These are phyloP conservation scores for Falcunculus frontatus DNA, from an alignment of 2,113 vertebrate species.

Conservation along the genomic window DNA sequence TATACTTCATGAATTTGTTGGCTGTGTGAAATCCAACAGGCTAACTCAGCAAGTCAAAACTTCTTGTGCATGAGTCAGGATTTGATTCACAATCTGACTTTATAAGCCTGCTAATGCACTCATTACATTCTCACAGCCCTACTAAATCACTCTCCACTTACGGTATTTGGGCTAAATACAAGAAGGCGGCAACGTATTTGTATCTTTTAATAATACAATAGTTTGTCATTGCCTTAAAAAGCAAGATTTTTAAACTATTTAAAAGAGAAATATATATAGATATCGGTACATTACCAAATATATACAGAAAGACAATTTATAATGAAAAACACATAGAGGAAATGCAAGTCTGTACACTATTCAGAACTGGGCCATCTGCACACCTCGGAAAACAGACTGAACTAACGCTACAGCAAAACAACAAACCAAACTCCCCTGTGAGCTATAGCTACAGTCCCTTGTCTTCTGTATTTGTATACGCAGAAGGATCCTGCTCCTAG, in stretches of 20 bases:
- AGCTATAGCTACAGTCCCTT: background rate
- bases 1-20: background rate
- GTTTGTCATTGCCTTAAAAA: background rate
- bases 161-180: background rate
- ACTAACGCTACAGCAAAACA: background rate
- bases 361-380: background rate
- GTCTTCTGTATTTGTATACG: background rate
- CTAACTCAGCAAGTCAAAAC: slow-evolving; percentile 18
- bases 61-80: background rate
- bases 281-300: background rate
- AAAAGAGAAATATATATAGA: background rate
- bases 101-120: background rate
- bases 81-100: slow-evolving; percentile 11
- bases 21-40: background rate
- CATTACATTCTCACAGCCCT: background rate
- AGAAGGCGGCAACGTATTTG: background rate
- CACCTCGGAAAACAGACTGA: background rate
- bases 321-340: background rate
- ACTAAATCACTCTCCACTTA: background rate
- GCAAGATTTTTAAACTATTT: background rate
- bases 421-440: background rate
- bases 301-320: background rate
- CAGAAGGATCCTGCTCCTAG: background rate
- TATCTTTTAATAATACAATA: background rate
- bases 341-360: background rate